Base-by-base conservation (phyloP, 1,140 invertebrate genomes). In the Drosophila ironensis region DNA sequence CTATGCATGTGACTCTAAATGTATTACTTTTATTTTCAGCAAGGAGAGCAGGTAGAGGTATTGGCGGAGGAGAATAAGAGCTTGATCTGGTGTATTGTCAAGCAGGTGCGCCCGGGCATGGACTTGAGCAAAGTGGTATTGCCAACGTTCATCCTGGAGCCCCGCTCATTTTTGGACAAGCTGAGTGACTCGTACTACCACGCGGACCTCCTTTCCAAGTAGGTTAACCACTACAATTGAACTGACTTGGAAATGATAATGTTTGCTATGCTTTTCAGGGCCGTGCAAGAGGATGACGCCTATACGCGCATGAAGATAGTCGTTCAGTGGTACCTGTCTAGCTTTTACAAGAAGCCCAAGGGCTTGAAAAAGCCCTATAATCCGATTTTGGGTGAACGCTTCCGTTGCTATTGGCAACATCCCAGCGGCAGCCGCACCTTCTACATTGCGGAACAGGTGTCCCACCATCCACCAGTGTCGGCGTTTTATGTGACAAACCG, bases 311-410 rank as follows among this genome's bases (percentile, higher is more conserved):
- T 98, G 94, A 97, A 97, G 88, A 91, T 92, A 2, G 94, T 98
- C 5, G 94, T 97, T 0, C 93, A 94, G 76, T 98, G 97, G 97
- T 98, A 98, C 90, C 91, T 98, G 16, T 93, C 94, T 87, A 97
- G 94, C 88, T 92, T 98, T 92, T 94, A 98, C 92, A 93, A 98
- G 92, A 94, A 98, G 93, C 94, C 97, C 87, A 91, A 97, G 92
- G 94, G 97, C 87, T 91, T 98, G n/a, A 98, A 98, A 90, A 98
- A 98, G 88, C 97, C 97, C 0, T 98, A 98, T 88, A 98, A 98
- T 92, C 97, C 97, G 1, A 95, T 98, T 37, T 91, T 98, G 25
- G 97, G 97, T 0, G 97, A 98, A 92, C 95, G 94, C 0, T 98
- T 97, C 90, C 92, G 97, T 0, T 98, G 97, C 81, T 97, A 94